Percentiles rank a stretch among this genome's conserved stretches.
phyloP scores from a whole-genome alignment of 2,888 invertebrate species.

The Aporophyla lueneburgensis region DNA sequence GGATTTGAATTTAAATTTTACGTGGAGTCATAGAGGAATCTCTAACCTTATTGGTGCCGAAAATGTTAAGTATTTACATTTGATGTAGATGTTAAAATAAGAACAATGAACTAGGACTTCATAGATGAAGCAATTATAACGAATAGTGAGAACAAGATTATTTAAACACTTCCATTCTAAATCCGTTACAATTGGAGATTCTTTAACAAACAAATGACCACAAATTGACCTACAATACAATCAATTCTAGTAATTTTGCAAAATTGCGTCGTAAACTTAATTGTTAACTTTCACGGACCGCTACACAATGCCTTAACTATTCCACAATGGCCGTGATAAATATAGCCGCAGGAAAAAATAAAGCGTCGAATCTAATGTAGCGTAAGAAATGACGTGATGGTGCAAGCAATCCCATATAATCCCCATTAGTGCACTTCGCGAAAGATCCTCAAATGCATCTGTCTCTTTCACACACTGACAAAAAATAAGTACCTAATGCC shows the following conservation, averaged over 20 bases:
- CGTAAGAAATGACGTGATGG: slow-evolving; percentile 77
- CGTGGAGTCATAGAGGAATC: background rate
- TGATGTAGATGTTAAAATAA: slow-evolving; percentile 2
- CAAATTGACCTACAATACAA: slow-evolving; percentile 63
- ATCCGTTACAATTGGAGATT: slow-evolving; percentile 60
- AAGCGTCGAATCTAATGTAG: slow-evolving; percentile 72
- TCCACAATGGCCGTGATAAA: slow-evolving; percentile 63
- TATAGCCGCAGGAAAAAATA: slow-evolving; percentile 67
- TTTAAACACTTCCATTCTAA: slow-evolving; percentile 56
- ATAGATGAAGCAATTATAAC: slow-evolving; percentile 29
- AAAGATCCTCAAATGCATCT: slow-evolving; percentile 78
- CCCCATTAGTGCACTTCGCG: slow-evolving; percentile 88
- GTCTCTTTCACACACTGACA: slow-evolving; percentile 85
- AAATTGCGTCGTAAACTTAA: slow-evolving; percentile 62
- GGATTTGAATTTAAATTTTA: slow-evolving; percentile 14
- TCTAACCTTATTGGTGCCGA: background rate
- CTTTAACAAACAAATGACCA: slow-evolving; percentile 45
- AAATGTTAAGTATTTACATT: background rate
- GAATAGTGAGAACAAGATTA: slow-evolving; percentile 23
- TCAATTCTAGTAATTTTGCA: slow-evolving; percentile 60
- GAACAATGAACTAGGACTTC: slow-evolving; percentile 18
- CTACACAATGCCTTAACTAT: slow-evolving; percentile 58
- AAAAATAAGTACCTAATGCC: slow-evolving; percentile 88
- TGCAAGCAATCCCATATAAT: slow-evolving; percentile 84
- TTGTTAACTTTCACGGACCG: slow-evolving; percentile 64